These are phyloP conservation scores for Peromyscus melanophrys DNA, from an alignment of 2,797 vertebrate species.

Conservation along the genomic window DNA sequence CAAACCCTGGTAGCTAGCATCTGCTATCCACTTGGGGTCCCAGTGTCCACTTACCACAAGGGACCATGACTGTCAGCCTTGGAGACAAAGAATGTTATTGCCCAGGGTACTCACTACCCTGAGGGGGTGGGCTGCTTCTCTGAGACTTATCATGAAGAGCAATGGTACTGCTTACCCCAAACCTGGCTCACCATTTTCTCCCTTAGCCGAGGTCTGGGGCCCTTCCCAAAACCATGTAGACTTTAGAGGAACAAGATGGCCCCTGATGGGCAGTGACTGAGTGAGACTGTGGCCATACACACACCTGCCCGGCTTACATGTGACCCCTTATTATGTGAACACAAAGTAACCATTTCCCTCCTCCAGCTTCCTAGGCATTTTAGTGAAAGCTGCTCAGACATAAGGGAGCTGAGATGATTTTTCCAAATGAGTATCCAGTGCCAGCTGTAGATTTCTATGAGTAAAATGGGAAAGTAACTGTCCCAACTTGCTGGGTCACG, in stretches of 20 bases:
- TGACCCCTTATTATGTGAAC: not conserved
- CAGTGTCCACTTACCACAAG: not conserved
- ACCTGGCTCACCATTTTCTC: not conserved
- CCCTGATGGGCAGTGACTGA: not conserved
- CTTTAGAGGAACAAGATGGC: not conserved
- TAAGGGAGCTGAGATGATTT: not conserved
- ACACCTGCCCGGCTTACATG: not conserved
- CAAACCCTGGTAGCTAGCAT: rapidly evolving
- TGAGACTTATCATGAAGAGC: not conserved
- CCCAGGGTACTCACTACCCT: not conserved
- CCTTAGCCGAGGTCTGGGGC: not conserved
- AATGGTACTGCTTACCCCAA: not conserved
- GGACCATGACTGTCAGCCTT: not conserved
- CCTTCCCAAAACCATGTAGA: not conserved
- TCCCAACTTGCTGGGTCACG: not conserved
- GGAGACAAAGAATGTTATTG: not conserved
- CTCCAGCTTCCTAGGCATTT: too few species aligned
- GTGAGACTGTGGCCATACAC: not conserved
- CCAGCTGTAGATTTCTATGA: not conserved
- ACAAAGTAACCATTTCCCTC: not conserved
- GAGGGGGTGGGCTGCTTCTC: not conserved
- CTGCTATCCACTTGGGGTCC: not conserved
- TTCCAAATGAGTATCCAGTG: not conserved
- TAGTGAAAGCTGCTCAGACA: not conserved
- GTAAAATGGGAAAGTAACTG: not conserved